Conservation (phyloP, 2,888 invertebrate genomes). For the Drosophila prostipennis region DNA sequence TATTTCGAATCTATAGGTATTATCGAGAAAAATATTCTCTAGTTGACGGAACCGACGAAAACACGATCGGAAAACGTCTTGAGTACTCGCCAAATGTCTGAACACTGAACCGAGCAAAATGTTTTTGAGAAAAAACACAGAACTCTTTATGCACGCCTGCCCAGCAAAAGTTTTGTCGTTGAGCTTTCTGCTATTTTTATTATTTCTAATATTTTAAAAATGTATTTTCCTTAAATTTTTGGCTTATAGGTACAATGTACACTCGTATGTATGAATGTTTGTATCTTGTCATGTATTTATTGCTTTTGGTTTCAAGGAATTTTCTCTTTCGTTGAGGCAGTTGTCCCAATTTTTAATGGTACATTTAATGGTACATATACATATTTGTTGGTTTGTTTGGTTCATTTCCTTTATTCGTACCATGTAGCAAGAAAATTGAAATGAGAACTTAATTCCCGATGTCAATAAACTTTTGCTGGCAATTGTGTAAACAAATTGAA, state of each 20-base stretch:
- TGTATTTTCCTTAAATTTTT: conserved; percentile 29
- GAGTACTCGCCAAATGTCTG: conserved; percentile 55
- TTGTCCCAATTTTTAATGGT: conserved; percentile 55
- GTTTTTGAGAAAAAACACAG: conserved; percentile 32
- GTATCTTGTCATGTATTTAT: conserved; percentile 35
- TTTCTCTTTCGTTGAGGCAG: conserved; percentile 36
- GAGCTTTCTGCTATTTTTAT: conserved; percentile 50
- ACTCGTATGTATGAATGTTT: neutral
- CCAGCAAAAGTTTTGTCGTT: conserved; percentile 55
- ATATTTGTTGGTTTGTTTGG: neutral
- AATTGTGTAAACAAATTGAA: conserved; percentile 52
- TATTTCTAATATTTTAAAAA: conserved; percentile 39
- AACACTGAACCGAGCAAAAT: conserved; percentile 59
- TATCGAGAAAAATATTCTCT: conserved; percentile 26
- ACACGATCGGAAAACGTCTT: conserved; percentile 57
- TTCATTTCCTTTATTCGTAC: conserved; percentile 8
- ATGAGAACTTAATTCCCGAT: conserved; percentile 33
- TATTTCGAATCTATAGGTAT: conserved; percentile 30
- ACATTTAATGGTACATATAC: conserved; percentile 3
- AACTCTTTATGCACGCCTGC: conserved; percentile 37
- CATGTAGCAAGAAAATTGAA: conserved; percentile 4
- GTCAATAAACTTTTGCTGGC: conserved; percentile 49
- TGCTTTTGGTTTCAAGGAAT: conserved; percentile 50
- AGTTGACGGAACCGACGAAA: conserved; percentile 17
- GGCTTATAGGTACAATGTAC: conserved; percentile 12